Evolutionary conservation across 1,140 invertebrate species (phyloP).

Genomic region (Zeugodacus cucurbitae): DNA sequence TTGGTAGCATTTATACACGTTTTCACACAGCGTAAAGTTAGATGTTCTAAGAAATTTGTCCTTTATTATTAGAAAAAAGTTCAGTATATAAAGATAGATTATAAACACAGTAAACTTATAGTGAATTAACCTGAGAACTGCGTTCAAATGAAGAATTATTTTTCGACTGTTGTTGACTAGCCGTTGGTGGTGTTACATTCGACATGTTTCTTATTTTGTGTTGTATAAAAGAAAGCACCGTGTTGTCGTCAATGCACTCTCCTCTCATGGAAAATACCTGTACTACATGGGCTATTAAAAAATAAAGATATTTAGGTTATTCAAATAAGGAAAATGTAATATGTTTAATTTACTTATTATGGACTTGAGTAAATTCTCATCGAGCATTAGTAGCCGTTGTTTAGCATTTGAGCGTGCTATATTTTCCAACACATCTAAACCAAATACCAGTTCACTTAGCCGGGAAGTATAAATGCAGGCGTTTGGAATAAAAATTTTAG

Average conservation of each 20-base stretch:
- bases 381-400: conserved; percentile 2
- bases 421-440: conserved; percentile 47
- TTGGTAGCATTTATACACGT: background rate
- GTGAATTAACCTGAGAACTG: background rate
- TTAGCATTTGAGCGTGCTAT: conserved; percentile 48
- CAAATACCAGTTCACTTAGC: conserved; percentile 60
- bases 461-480: conserved; percentile 55
- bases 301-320: conserved; percentile 13
- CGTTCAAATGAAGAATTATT: background rate
- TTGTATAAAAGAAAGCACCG: conserved; percentile 53
- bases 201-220: conserved; percentile 54
- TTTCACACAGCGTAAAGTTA: background rate
- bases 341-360: conserved; percentile 55
- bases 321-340: background rate
- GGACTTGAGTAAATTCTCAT: conserved; percentile 50
- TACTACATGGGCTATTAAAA: conserved; percentile 58
- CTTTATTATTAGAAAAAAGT: background rate
- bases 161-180: background rate
- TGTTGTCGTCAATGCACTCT: conserved; percentile 45
- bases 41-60: background rate
- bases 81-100: background rate
- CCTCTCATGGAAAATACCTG: conserved; percentile 57
- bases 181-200: background rate
- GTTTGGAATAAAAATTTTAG: conserved; percentile 46
- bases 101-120: background rate